phyloP scores from a whole-genome alignment of 2,888 invertebrate genomes.

The Emesis furor region DNA sequence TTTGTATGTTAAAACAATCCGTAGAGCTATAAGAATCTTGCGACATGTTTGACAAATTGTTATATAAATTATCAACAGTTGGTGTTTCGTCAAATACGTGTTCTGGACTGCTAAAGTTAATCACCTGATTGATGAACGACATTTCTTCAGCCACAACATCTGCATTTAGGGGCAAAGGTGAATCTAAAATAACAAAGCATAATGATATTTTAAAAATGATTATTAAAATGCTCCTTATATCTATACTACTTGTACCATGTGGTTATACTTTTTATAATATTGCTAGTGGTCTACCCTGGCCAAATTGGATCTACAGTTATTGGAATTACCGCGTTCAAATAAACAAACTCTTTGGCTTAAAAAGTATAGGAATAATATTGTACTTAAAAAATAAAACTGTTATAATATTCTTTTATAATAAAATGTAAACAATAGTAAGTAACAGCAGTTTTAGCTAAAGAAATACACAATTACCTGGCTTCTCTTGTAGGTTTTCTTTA shows the following conservation, averaged over 20 bases:
- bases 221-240: background rate
- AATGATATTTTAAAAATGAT: background rate
- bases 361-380: background rate
- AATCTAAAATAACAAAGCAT: background rate
- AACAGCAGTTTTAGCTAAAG: too few relatives aligned
- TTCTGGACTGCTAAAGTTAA: background rate
- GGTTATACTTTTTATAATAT: background rate
- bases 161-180: background rate
- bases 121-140: too few relatives aligned
- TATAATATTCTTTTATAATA: background rate
- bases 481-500: background rate
- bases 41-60: constrained; percentile 2
- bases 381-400: background rate
- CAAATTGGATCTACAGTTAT: background rate
- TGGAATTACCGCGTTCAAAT: background rate
- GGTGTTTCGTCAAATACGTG: background rate
- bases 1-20: background rate
- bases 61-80: constrained; percentile 1
- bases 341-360: background rate
- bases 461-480: background rate
- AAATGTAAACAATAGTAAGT: background rate
- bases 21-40: background rate
- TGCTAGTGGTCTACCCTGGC: background rate
- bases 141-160: background rate
- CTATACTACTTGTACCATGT: background rate